Base-by-base conservation (phyloP, 1,140 invertebrate genomes). In the Solen grandis region DNA sequence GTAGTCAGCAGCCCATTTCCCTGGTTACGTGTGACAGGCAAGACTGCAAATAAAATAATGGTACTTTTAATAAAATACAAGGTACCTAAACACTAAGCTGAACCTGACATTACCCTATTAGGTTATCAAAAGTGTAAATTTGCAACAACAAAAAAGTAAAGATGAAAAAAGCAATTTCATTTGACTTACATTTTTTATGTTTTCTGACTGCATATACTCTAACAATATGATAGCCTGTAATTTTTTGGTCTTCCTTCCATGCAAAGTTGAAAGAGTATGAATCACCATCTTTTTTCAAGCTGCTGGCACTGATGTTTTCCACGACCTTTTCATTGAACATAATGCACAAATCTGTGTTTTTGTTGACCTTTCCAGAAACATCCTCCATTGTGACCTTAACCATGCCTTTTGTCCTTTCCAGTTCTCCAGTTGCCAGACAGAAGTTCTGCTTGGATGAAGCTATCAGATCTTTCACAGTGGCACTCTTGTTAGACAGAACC, bases 161-260 rank as follows among this genome's bases (percentile, higher is more conserved):
- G n/a, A n/a, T n/a, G n/a, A n/a, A n/a, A n/a, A n/a, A n/a, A n/a
- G n/a, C n/a, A n/a, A n/a, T n/a, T n/a, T n/a, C n/a, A n/a, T n/a
- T n/a, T n/a, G n/a, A 81, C 84, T 78, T 84, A 87, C 85, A 62
- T 31, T 35, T 78, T 8, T 69, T 52, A 75, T 86, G 82, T 60
- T 78, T 78, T 31, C 75, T 85, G 1, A 82, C 52, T 13, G 82
- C 80, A 81, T 75, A 84, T 0, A 87, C 78, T 81, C 77, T 80
- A 0, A 86, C 80, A 22, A 86, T 52, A 31, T 77, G 62, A 19
- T 73, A 38, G 1, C 87, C 87, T 63, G 72, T 38, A 8, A 19
- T 52, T 22, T 38, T 84, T 41, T 87, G 84, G 25, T 50, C 54
- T 19, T 81, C 27, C 35, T 75, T 66, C 86, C 85, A 86, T n/a